Conservation (phyloP, 2,113 vertebrate genomes). For the Rhabdomys dilectus region DNA sequence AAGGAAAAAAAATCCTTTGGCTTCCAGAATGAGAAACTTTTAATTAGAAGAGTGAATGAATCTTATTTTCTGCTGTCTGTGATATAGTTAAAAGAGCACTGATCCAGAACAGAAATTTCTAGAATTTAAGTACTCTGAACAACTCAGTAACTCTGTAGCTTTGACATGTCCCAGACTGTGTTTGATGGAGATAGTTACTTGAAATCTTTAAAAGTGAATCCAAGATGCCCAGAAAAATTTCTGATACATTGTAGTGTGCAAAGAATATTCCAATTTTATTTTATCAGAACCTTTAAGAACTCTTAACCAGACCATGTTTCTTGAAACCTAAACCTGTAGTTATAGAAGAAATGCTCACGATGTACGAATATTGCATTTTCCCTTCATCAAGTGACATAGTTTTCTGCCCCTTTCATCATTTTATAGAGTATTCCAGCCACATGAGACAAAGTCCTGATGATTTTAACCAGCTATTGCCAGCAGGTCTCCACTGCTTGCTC, state of each 20-base stretch:
- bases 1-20: neutral
- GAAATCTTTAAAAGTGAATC: neutral
- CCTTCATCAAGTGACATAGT: neutral
- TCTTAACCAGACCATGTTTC: neutral
- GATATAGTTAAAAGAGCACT: neutral
- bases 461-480: slow-evolving; percentile 69
- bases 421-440: neutral
- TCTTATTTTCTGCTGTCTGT: neutral
- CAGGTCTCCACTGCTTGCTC: slow-evolving; percentile 37
- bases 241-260: neutral
- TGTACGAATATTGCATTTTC: neutral
- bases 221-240: neutral
- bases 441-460: slow-evolving; percentile 61
- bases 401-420: slow-evolving; percentile 45
- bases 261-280: neutral
- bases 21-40: neutral
- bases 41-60: neutral
- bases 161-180: neutral
- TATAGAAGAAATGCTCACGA: neutral
- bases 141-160: neutral
- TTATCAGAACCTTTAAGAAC: neutral
- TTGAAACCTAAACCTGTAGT: neutral
- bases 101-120: neutral
- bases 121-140: neutral
- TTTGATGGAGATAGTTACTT: neutral